Conservation (phyloP, 2,113 vertebrate species). For the Passer montanus region DNA sequence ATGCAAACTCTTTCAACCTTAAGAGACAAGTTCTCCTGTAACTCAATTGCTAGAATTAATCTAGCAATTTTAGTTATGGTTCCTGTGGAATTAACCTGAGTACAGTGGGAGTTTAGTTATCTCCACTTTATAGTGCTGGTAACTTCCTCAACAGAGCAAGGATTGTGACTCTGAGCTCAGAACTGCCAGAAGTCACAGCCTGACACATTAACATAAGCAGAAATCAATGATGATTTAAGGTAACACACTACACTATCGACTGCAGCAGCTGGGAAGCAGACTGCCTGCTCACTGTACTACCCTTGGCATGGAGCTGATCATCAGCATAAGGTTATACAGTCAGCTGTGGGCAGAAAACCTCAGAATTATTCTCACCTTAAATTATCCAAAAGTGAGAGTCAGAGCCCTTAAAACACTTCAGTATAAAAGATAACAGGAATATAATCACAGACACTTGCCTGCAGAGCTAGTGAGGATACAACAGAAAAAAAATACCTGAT, state of each 20-base stretch:
- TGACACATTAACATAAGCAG: constrained; percentile 19
- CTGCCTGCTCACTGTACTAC: neutral
- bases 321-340: neutral
- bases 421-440: neutral
- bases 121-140: neutral
- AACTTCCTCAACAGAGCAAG: neutral
- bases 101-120: neutral
- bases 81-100: constrained; percentile 8
- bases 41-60: neutral
- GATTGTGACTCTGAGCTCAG: neutral
- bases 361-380: neutral
- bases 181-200: constrained; percentile 8
- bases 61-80: neutral
- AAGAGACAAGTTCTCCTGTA: neutral
- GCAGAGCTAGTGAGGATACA: neutral
- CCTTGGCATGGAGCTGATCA: neutral
- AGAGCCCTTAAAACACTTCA: neutral
- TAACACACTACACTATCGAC: neutral
- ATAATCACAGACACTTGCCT: neutral
- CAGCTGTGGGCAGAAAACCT: neutral
- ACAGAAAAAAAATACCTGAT: rapidly evolving
- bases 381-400: neutral
- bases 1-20: neutral
- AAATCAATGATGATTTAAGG: constrained; percentile 50
- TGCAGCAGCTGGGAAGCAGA: neutral